Percentiles rank a stretch among this genome's conserved stretches.
Conservation (phyloP, 2,797 vertebrate genomes). For the Coluber constrictor region DNA sequence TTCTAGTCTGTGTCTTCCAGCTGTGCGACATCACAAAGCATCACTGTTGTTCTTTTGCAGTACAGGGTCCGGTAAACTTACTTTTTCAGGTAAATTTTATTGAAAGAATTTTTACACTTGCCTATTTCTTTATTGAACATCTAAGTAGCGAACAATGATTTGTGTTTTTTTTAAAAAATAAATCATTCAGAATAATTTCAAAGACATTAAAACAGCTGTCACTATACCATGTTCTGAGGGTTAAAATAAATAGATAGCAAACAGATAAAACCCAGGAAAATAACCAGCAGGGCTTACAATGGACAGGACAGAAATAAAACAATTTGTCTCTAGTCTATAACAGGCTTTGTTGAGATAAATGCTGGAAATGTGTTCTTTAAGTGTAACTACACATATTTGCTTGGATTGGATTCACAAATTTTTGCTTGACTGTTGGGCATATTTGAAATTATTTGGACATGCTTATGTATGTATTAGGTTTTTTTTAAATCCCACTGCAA, state of each 20-base stretch:
- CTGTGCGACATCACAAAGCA: background rate
- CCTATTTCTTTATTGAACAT: background rate
- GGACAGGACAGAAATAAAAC: background rate
- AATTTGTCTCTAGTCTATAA: background rate
- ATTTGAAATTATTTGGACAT: background rate
- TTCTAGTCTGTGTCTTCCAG: background rate
- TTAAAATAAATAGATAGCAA: background rate
- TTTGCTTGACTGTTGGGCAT: background rate
- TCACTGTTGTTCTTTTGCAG: background rate
- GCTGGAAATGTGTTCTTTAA: background rate
- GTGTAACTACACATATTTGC: background rate
- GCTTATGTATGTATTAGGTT: background rate
- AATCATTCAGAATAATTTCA: background rate
- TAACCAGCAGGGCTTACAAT: background rate
- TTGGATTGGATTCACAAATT: background rate
- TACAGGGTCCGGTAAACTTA: background rate
- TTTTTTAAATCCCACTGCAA: background rate
- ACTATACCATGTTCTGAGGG: background rate
- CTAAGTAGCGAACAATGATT: background rate
- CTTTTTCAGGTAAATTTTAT: background rate
- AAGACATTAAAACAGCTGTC: background rate
- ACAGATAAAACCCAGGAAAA: background rate
- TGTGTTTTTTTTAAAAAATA: background rate
- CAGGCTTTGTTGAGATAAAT: background rate
- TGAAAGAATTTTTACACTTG: background rate